Evolutionary conservation across 2,113 vertebrate genomes (phyloP), one percentile per base, ranked within the genome.

Genomic region (Lasiurus cinereus): DNA sequence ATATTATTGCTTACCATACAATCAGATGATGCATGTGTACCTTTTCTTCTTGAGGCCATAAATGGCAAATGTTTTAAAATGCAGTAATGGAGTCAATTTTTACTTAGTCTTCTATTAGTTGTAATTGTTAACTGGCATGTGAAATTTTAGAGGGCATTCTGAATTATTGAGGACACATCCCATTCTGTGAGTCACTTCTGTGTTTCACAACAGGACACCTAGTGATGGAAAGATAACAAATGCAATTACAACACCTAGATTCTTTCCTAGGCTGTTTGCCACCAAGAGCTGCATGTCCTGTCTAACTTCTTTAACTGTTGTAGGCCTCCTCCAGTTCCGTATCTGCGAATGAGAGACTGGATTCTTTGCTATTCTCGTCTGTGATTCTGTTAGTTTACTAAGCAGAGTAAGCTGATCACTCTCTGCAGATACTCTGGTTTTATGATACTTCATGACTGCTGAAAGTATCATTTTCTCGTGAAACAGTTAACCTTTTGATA

Each of bases 11-110:
- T 64, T 83, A 31, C 54, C 19, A 1, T 80, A 67, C 2, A 59
- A 3, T 94, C n/a, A 29, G n/a, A 33, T 27, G 66, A 64, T 19
- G 33, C 2, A 19, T 6, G 48, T 8, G 46, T 15, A 14, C 8
- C 36, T n/a, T 92, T 78, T 82, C 46, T 73, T 83, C 73, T 48
- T 52, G 76, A 59, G n/a, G 11, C 67, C 39, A 3, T 72, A 77
- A 70, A 43, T 72, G 62, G 46, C 46, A 91, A 46, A 56, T 95
- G 43, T 72, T 90, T 94, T 19, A 93, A 88, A 91, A 52, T 85
- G n/a, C 52, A 10, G 69, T 92, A 96, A 66, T 33, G 64, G 93
- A 92, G 29, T 87, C 33, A 67, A 87, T 12, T 83, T 93, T 73
- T 83, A 59, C 46, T 76, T 91, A 83, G 33, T 46, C 83, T 83